Conservation (phyloP, 2,888 invertebrate genomes). For the Ectemnius continuus region DNA sequence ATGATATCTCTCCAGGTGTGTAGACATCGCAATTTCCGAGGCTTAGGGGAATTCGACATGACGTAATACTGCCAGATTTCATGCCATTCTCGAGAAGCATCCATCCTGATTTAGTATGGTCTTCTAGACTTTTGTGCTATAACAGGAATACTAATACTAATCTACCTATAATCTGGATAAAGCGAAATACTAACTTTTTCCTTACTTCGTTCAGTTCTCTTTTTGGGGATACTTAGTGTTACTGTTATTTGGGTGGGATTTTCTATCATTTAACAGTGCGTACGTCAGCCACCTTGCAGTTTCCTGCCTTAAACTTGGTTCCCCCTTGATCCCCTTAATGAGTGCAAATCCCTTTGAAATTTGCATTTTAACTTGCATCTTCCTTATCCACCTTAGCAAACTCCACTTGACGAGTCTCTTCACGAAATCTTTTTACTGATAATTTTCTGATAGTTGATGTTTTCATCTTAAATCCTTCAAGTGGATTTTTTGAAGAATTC, state of each 20-base stretch:
- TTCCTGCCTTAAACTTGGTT: slow-evolving; percentile 40
- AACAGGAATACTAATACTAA: too few species aligned
- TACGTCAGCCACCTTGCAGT: slow-evolving; percentile 24
- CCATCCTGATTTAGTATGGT: slow-evolving; percentile 15
- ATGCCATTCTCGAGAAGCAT: slow-evolving; percentile 7
- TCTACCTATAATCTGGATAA: too few species aligned
- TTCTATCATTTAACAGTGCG: not conserved
- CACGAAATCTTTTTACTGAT: too few species aligned
- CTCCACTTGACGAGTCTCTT: too few species aligned
- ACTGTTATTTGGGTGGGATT: not conserved
- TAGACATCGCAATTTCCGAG: slow-evolving; percentile 45
- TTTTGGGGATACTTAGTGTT: not conserved
- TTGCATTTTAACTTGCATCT: slow-evolving; percentile 57
- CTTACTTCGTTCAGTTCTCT: not conserved
- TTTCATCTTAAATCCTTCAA: too few species aligned
- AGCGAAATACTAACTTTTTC: too few species aligned
- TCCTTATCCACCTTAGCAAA: slow-evolving; percentile 36
- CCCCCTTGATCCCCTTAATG: slow-evolving; percentile 61
- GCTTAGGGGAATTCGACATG: slow-evolving; percentile 32
- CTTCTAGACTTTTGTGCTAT: not conserved
- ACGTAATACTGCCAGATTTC: slow-evolving; percentile 31
- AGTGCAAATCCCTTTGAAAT: slow-evolving; percentile 53
- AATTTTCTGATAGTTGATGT: too few species aligned
- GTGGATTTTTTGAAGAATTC: too few species aligned
- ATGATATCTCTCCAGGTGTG: slow-evolving; percentile 25